Base-by-base conservation (phyloP, 2,888 invertebrate genomes). In the Drosophila colorata region DNA sequence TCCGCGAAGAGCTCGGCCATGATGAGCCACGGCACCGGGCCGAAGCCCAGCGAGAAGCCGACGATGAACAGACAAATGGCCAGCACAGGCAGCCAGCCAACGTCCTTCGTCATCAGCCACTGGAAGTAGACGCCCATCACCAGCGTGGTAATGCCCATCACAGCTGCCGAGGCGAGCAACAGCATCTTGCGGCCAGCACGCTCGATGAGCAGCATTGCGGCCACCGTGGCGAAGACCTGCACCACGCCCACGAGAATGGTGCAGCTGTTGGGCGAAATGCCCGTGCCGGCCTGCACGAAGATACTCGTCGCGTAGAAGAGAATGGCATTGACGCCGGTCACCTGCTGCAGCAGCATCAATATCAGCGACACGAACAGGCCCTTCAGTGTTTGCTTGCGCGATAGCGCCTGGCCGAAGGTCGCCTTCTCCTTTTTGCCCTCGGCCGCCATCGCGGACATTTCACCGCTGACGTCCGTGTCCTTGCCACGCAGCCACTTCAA, bases 261-360 rank as follows among this genome's bases (percentile, higher is more conserved):
- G 0, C 95, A 94, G 0, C 93, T 85, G 11, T 94, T 93, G 0
- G 95, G 90, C 2, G 57, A 46, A 0, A 84, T 2, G 0, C 61
- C 51, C 0, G 76, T 56, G 0, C 70, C 67, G 8, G 85, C 76
- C 3, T 43, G 8, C 0, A 1, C 78, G 90, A 98, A 97, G 48
- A 98, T 98, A 0, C 93, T 90, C 0, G 94, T 94, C 0, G 95
- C 94, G 84, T 96, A 96, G 90, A 97, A 96, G 58, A 97, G 95
- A 0, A 97, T 95, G 0, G 96, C 96, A 87, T 97, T 97, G 51
- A 96, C 94, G 28, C 97, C 97, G 46, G 95, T 95, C 28, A 97
- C 93, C 90, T 98, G 97, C 89, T 98, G 98, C 91, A 97, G 96
- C 73, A 97, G 91, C 97, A 97, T 97, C n/a, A 98, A 93, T 0